A percentile compares a stretch with the other conserved stretches of the same genome.
These are phyloP conservation scores for Conus betulinus DNA, from an alignment of 1,140 invertebrate species.

Conservation along the genomic window DNA sequence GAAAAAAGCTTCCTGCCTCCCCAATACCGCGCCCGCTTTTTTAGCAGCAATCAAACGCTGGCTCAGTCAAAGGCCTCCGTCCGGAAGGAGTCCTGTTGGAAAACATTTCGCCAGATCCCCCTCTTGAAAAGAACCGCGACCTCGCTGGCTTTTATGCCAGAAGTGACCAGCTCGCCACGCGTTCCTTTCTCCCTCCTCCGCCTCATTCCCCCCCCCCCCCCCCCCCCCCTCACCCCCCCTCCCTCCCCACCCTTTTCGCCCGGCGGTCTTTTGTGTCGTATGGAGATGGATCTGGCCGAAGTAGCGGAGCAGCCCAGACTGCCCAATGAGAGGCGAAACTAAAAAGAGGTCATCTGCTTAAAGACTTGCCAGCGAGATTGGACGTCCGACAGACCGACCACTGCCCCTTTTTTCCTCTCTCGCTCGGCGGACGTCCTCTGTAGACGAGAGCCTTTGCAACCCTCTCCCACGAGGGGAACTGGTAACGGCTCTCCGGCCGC, in stretches of 20 bases:
- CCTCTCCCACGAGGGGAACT: neutral
- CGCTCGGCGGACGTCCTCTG: neutral
- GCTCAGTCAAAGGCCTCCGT: slow-evolving; percentile 21
- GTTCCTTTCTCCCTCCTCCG: neutral
- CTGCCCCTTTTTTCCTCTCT: neutral
- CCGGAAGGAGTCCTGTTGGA: neutral
- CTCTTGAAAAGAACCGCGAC: slow-evolving; percentile 7
- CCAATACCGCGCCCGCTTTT: neutral
- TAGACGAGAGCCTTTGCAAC: neutral
- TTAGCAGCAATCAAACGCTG: neutral
- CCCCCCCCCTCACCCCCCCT: neutral
- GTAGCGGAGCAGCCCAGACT: neutral
- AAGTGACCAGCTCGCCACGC: slow-evolving; percentile 1
- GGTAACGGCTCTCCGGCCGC: neutral
- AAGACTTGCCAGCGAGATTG: slow-evolving; percentile 21
- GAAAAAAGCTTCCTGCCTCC: neutral
- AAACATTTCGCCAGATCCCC: slow-evolving; percentile 12
- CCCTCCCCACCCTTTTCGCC: neutral
- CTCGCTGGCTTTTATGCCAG: neutral
- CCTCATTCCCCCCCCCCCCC: neutral
- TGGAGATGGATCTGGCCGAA: slow-evolving; percentile 23
- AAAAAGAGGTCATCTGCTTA: neutral
- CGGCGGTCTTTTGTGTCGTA: slow-evolving; percentile 9
- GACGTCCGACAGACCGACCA: neutral
- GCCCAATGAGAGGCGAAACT: neutral